phyloP scores from a whole-genome alignment of 2,888 invertebrate genomes.

The Cabera pusaria region DNA sequence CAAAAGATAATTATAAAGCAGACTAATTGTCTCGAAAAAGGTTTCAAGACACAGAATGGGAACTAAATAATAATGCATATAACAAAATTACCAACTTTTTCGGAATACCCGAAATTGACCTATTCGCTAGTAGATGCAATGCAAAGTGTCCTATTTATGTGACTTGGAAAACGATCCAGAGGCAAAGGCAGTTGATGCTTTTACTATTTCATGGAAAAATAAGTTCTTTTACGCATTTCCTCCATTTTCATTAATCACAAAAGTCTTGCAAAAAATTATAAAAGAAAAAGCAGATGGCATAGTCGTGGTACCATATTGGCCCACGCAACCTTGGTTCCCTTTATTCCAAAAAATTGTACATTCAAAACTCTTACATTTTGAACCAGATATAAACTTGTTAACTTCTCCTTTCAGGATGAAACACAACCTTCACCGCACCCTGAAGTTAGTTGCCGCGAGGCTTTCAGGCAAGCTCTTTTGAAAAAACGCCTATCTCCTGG shows the following conservation, averaged over 20 bases:
- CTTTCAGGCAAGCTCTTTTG: conserved; percentile 19
- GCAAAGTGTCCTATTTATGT: conserved; percentile 11
- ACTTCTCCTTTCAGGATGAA: conserved; percentile 19
- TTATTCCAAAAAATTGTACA: conserved; percentile 8
- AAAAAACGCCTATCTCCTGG: neutral
- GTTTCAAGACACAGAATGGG: too few species aligned
- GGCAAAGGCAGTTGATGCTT: conserved; percentile 22
- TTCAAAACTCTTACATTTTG: conserved; percentile 14
- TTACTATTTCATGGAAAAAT: conserved; percentile 21
- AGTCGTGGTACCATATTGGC: conserved; percentile 23
- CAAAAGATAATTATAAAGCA: conserved; percentile 8
- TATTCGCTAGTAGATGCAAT: conserved; percentile 45
- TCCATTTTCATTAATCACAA: too few species aligned
- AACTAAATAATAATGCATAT: conserved; percentile 1
- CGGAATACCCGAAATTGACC: conserved; percentile 13
- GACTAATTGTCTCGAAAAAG: conserved; percentile 3
- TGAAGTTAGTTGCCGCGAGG: conserved; percentile 21
- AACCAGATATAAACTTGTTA: conserved; percentile 10
- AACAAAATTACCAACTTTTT: conserved; percentile 2
- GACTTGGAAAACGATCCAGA: conserved; percentile 23
- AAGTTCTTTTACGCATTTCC: conserved; percentile 26
- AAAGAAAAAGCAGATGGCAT: conserved; percentile 18
- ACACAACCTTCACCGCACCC: conserved; percentile 14
- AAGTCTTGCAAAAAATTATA: too few species aligned
- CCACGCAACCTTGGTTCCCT: conserved; percentile 23